Evolutionary conservation across 1,140 invertebrate genomes (phyloP).

Genomic region (Bombus terrestris): DNA sequence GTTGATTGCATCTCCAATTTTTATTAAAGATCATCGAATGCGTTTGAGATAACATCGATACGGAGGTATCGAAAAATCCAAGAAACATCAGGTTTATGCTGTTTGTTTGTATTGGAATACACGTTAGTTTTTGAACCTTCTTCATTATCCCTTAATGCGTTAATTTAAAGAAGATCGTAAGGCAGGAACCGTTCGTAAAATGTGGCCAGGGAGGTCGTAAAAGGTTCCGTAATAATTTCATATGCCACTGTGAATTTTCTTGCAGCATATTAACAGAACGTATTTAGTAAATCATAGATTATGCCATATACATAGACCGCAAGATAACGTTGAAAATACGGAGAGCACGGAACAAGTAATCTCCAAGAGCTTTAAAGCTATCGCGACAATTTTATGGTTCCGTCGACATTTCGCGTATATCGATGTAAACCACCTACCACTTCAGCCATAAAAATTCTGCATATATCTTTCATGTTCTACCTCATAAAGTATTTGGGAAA

Average conservation of each 20-base stretch:
- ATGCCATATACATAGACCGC: constrained; percentile 26
- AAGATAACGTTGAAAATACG: constrained; percentile 4
- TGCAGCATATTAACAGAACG: constrained; percentile 1
- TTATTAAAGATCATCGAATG: not conserved
- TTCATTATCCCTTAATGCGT: too few species aligned
- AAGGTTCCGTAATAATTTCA: not conserved
- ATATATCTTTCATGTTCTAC: too few species aligned
- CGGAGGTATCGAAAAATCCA: too few species aligned
- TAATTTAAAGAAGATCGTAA: not conserved
- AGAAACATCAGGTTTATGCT: not conserved
- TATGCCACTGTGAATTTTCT: not conserved
- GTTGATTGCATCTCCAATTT: not conserved
- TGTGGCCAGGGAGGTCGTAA: not conserved
- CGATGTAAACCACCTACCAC: too few species aligned
- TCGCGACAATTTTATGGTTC: not conserved
- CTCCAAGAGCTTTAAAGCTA: not conserved
- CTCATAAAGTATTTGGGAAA: too few species aligned
- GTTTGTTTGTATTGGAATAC: not conserved
- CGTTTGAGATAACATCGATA: too few species aligned
- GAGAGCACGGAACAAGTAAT: not conserved
- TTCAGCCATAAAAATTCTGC: too few species aligned
- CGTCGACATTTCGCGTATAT: not conserved
- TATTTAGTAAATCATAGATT: constrained; percentile 32
- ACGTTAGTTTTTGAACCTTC: not conserved
- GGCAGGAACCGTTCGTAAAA: not conserved